Evolutionary conservation across 2,888 invertebrate species (phyloP), one percentile per base, ranked within the genome.

Genomic region (Carterocephalus palaemon): DNA sequence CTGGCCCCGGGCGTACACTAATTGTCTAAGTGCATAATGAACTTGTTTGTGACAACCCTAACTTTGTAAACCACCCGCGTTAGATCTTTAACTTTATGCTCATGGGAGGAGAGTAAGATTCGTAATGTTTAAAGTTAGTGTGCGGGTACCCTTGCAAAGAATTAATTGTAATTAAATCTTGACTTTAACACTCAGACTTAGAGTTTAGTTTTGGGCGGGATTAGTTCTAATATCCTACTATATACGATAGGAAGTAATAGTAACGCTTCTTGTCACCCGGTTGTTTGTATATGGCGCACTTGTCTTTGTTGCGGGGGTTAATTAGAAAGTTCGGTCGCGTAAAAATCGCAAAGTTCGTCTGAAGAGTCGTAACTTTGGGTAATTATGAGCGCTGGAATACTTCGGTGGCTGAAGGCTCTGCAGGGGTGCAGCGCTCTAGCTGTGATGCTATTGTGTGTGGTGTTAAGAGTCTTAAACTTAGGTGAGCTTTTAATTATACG

Each of bases 1-100:
- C 56, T 54, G 58, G 65, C 77, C 67, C 62, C 69, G 53, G 67
- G 81, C 75, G 70, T 82, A 81, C 84, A 83, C 74, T 84, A 82
- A 84, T 84, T 84, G 82, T 83, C 74, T 83, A 84, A 84, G 84
- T 84, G 82, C 70, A 82, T 84, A 84, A 84, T 81, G 73, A 83
- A 81, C 81, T 82, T 82, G 69, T 82, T 75, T 70, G 69, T 64
- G 67, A 66, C 75, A 78, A 67, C 79, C 78, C 75, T 56, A 64
- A 63, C 58, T 67, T 66, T 58, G 57, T 51, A 58, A 55, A 38
- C 20, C 28, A 32, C 20, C 29, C 9, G 17, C 50, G 49, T 23
- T 45, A 40, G 12, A 52, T 64, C 55, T 37, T 43, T 39, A 53
- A 64, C 66, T 60, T 58, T 64, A 63, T 41, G 23, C 16, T 47